Evolutionary conservation across 2,888 invertebrate species (phyloP).

Genomic region (Beris morrisii): DNA sequence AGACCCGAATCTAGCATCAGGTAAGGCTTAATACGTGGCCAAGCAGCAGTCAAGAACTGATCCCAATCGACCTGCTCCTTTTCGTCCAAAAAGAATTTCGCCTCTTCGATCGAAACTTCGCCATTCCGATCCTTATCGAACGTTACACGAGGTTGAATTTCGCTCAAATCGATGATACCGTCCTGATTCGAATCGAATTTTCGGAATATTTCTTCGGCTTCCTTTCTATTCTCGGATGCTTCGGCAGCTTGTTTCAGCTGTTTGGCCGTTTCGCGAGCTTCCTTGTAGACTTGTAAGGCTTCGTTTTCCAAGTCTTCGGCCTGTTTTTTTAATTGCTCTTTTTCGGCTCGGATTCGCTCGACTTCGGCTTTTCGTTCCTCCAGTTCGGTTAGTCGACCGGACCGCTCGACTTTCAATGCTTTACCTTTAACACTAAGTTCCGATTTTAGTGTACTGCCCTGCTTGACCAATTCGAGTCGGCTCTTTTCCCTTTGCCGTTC

Average conservation of each 20-base stretch:
- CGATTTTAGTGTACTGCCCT: slow-evolving; percentile 74
- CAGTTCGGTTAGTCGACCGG: slow-evolving; percentile 69
- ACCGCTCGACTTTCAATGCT: slow-evolving; percentile 71
- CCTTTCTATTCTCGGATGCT: slow-evolving; percentile 60
- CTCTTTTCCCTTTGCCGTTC: slow-evolving; percentile 75
- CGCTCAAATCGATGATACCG: slow-evolving; percentile 68
- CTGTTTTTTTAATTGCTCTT: slow-evolving; percentile 69
- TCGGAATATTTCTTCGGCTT: slow-evolving; percentile 73
- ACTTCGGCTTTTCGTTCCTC: slow-evolving; percentile 75
- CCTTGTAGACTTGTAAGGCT: slow-evolving; percentile 75
- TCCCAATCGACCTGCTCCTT: slow-evolving; percentile 68
- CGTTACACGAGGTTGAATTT: slow-evolving; percentile 69
- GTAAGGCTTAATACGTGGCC: slow-evolving; percentile 77
- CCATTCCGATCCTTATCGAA: slow-evolving; percentile 93
- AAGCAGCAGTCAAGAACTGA: slow-evolving; percentile 69
- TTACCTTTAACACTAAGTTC: slow-evolving; percentile 78
- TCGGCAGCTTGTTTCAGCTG: slow-evolving; percentile 63
- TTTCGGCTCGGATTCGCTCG: slow-evolving; percentile 77
- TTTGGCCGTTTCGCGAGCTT: slow-evolving; percentile 67
- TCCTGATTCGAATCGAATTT: slow-evolving; percentile 81
- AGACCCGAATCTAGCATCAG: slow-evolving; percentile 75
- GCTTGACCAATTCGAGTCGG: slow-evolving; percentile 71
- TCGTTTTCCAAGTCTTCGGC: slow-evolving; percentile 74
- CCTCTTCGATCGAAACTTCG: slow-evolving; percentile 84
- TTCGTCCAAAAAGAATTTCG: slow-evolving; percentile 72